Evolutionary conservation across 35 echinoderm and acorn worm species (phyloP), one percentile per base, ranked within the genome.

Genomic region (Heliocidaris erythrogramma): DNA sequence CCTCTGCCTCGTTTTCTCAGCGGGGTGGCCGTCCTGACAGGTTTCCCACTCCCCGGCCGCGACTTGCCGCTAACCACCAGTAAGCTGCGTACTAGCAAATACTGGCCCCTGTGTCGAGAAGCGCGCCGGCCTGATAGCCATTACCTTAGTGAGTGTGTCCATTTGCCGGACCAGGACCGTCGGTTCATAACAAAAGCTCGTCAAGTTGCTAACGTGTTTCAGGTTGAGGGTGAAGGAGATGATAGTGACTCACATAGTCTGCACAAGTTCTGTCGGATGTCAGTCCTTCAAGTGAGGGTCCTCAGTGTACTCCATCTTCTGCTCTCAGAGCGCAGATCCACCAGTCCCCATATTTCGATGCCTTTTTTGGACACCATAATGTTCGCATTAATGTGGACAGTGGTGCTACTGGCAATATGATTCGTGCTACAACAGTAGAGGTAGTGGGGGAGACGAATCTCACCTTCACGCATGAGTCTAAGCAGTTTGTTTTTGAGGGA

Each of bases 321-420:
- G 21, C 65, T 9, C 24, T 30, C 49, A 49, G 85, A 30, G 90
- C 84, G 32, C 95, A 95, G 24, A 61, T 92, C 0, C 49, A 90
- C 5, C 91, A 93, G 48, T 96, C 96, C 21, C 92, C 95, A 11
- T 95, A 94, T 53, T 21, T 97, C 49, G 92, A 97, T 49, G 93
- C 85, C 35, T 96, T 94, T 49, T 89, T 47, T 50, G 21, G 61
- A 9, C 88, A 97, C 85, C n/a, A 94, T 32, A 17, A 91, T 31
- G 94, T 92, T 30, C 94, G 92, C 30, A 78, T 95, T 11, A 94
- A 50, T 84, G 85, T 97, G 13, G 96, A 98, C 93, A 98, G 95
- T 53, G 95, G 96, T 47, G 95, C 93, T 56, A 94, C 94, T n/a
- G 96, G 94, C 5, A 96, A 98, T 48, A 97, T 98, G 88, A 94